Evolutionary conservation across 2,888 invertebrate genomes (phyloP), one percentile per base, ranked within the genome.

Genomic region (Sipha maydis): DNA sequence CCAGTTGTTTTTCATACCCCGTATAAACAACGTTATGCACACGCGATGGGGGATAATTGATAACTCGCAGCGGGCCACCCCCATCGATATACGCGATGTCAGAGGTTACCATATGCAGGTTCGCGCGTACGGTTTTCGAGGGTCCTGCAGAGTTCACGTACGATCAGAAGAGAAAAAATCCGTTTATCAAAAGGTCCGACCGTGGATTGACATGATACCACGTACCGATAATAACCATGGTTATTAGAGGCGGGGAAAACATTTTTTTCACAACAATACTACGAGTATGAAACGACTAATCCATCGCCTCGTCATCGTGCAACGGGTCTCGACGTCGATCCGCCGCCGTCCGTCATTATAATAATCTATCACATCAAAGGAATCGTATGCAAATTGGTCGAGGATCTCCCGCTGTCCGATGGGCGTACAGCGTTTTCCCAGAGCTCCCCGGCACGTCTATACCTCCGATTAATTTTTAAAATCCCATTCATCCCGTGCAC

Each of bases 401-500:
- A 21, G 54, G 54, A 73, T 73, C 34, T 41, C 61, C 75, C 38
- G 28, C n/a, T 19, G 38, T n/a, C 73, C 21, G 56, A 75, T 21
- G n/a, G n/a, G 41, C 1, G 76, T n/a, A 8, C 28, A 41, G 28
- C 21, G 31, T 79, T 21, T 61, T 34, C 31, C 54, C 11, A 48
- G 19, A 61, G 19, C 28, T 11, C 48, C 48, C 48, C 48, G 3
- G 54, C 19, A 8, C 38, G 17, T 61, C 19, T 25, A 41, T 54
- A 1, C 28, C 31, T 17, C 67, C 69, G 56, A 75, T 88, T 88
- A 88, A 80, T 88, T 73, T 88, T 88, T 80, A 80, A 88, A 88
- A 80, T 61, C 61, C 82, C 38, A 82, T 88, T 82, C 73, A 56
- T 73, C 67, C 41, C 14, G 82, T 14, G 14, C 14, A 48, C 2